phyloP scores from a whole-genome alignment of 2,113 vertebrate genomes.

The Orycteropus afer region DNA sequence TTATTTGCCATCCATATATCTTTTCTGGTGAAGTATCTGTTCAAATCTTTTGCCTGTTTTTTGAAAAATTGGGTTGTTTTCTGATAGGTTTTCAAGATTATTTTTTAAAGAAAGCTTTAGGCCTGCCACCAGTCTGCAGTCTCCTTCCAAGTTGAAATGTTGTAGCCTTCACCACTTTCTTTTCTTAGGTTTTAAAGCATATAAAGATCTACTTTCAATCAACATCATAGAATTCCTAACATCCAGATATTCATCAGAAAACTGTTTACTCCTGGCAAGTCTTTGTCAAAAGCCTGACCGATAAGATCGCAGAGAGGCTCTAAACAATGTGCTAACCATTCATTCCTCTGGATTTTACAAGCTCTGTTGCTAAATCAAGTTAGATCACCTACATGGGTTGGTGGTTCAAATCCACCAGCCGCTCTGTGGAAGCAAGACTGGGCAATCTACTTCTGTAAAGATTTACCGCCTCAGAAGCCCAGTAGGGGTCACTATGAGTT shows the following conservation, averaged over 20 bases:
- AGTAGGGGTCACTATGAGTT: too few relatives aligned
- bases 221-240: neutral
- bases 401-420: too few relatives aligned
- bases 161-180: neutral
- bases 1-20: neutral
- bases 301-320: neutral
- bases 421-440: too few relatives aligned
- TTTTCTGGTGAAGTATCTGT: neutral
- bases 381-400: neutral
- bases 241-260: neutral
- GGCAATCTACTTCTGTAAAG: too few relatives aligned
- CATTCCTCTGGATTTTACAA: neutral
- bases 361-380: neutral
- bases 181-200: neutral
- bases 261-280: neutral
- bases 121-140: neutral
- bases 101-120: neutral
- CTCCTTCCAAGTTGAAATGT: neutral
- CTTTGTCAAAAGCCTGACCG: neutral
- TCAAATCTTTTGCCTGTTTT: neutral
- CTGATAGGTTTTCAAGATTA: constrained; percentile 15
- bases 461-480: too few relatives aligned
- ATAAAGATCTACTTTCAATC: neutral
- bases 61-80: neutral
- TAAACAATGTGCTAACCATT: neutral